phyloP scores from a whole-genome alignment of 1,140 invertebrate species.

The Trichogramma pretiosum region DNA sequence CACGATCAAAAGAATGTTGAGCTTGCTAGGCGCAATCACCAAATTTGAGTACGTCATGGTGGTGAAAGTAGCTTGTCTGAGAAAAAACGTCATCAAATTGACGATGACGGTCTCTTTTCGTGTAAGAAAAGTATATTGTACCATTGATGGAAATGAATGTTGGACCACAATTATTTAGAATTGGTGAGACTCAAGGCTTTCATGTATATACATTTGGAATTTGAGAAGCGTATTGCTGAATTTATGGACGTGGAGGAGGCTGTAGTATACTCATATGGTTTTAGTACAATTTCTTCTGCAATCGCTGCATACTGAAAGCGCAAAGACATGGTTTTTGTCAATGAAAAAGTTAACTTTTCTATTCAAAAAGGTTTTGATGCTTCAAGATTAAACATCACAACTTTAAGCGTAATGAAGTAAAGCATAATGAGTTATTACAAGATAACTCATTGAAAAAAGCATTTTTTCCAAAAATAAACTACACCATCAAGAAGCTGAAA shows the following conservation, averaged over 20 bases:
- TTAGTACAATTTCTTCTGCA: constrained; percentile 90
- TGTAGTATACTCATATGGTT: constrained; percentile 95
- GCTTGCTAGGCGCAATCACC: too few relatives aligned
- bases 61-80: too few relatives aligned
- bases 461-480: too few relatives aligned
- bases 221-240: constrained; percentile 82
- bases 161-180: constrained; percentile 78
- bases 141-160: constrained; percentile 60
- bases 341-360: constrained; percentile 86
- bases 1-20: too few relatives aligned
- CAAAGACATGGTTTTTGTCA: constrained; percentile 85
- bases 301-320: constrained; percentile 95
- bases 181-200: constrained; percentile 92
- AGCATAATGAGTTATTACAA: too few relatives aligned
- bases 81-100: too few relatives aligned
- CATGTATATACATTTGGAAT: constrained; percentile 90
- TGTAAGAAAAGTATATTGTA: too few relatives aligned
- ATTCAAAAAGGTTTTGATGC: constrained; percentile 93
- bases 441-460: too few relatives aligned
- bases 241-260: constrained; percentile 83
- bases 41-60: too few relatives aligned
- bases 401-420: constrained; percentile 91
- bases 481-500: too few relatives aligned
- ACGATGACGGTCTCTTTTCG: too few relatives aligned
- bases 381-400: constrained; percentile 70